phyloP scores from a whole-genome alignment of 2,797 vertebrate species.

The Pagetopsis macropterus region DNA sequence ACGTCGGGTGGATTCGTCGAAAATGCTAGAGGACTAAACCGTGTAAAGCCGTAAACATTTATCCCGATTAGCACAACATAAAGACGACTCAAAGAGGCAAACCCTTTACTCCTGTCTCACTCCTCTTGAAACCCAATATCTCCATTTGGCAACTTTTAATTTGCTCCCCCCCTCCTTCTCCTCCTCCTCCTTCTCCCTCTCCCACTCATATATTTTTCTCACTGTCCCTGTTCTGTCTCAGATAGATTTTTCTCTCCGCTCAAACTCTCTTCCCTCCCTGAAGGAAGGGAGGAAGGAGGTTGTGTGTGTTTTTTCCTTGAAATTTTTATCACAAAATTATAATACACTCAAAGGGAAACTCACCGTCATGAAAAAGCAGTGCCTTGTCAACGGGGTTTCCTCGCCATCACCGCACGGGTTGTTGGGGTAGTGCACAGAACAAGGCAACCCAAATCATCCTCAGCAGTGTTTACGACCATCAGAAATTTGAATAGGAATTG shows the following conservation, averaged over 20 bases:
- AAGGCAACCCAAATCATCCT: slow-evolving; percentile 65
- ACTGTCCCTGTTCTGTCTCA: slow-evolving; percentile 90
- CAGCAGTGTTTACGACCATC: slow-evolving; percentile 19
- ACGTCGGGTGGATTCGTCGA: slow-evolving; percentile 65
- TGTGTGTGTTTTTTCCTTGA: slow-evolving; percentile 99
- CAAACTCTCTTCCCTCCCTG: slow-evolving; percentile 94
- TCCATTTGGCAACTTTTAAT: slow-evolving; percentile 99
- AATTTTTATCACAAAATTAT: slow-evolving; percentile 99
- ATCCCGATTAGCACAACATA: slow-evolving; percentile 85
- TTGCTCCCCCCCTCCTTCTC: slow-evolving; percentile 94
- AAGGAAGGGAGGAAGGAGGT: slow-evolving; percentile 95
- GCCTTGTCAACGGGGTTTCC: slow-evolving; percentile 99
- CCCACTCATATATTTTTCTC: slow-evolving; percentile 89
- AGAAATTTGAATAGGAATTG: slow-evolving; percentile 26
- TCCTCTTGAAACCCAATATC: slow-evolving; percentile 99
- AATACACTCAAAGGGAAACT: slow-evolving; percentile 99
- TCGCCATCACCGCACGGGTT: slow-evolving; percentile 99
- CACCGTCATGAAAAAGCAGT: slow-evolving; percentile 99
- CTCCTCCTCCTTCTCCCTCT: slow-evolving; percentile 94
- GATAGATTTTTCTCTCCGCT: slow-evolving; percentile 90
- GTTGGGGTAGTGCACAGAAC: slow-evolving; percentile 87
- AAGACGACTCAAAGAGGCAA: slow-evolving; percentile 85
- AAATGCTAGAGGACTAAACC: slow-evolving; percentile 71
- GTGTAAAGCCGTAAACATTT: slow-evolving; percentile 79
- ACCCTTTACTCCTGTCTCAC: slow-evolving; percentile 89